phyloP scores from a whole-genome alignment of 2,113 vertebrate species.

The Pica pica region DNA sequence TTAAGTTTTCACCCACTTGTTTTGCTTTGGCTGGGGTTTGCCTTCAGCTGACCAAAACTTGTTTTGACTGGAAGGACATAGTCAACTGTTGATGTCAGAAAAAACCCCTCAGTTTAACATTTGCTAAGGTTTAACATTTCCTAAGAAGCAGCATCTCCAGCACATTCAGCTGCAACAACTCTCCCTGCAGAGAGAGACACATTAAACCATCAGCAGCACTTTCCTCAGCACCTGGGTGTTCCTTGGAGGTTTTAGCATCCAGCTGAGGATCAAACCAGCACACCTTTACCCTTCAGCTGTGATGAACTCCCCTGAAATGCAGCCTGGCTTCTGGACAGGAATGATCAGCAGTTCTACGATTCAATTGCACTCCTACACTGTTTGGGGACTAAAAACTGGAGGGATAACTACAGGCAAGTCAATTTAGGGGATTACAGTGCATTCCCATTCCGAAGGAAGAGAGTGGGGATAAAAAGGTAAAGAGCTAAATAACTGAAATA shows the following conservation, averaged over 20 bases:
- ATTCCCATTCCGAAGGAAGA: neutral
- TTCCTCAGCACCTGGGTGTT: neutral
- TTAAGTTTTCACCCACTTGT: neutral
- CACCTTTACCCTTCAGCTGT: neutral
- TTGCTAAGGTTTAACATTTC: neutral
- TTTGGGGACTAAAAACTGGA: neutral
- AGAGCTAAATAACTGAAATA: neutral
- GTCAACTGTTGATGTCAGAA: neutral
- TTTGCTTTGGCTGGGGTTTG: neutral
- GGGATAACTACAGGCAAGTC: neutral
- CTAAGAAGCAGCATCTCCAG: neutral
- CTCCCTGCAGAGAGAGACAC: neutral
- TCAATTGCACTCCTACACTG: neutral
- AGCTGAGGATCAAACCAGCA: neutral
- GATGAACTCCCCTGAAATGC: neutral
- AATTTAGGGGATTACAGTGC: neutral
- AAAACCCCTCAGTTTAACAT: neutral
- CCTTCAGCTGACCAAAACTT: neutral
- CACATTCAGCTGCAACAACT: neutral
- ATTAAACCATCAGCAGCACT: neutral
- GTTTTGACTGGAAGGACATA: neutral
- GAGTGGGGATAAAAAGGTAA: neutral
- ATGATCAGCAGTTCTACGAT: neutral
- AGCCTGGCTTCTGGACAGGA: neutral
- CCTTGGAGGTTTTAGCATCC: neutral